Percentiles rank a stretch among this genome's conserved stretches.
These are phyloP conservation scores for Brenthis hecate DNA, from an alignment of 2,888 invertebrate genomes.

Conservation along the genomic window DNA sequence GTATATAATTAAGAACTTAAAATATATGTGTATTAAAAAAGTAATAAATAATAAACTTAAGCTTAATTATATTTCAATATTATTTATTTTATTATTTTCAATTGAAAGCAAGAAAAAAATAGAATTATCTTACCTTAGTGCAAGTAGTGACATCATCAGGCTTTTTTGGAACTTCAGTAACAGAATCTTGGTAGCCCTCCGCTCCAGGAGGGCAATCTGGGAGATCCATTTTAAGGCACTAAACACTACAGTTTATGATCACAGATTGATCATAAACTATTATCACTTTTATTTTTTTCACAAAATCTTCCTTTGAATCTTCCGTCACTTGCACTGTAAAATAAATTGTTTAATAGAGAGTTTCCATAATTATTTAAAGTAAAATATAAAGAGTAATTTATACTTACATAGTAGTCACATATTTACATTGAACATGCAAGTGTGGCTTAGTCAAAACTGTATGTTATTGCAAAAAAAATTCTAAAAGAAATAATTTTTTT, in stretches of 20 bases:
- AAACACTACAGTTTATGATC: conserved; percentile 75
- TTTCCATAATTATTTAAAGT: conserved; percentile 1
- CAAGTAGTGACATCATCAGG: conserved; percentile 47
- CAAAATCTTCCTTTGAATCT: conserved; percentile 27
- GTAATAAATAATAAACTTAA: too few relatives aligned
- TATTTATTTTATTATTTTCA: conserved; percentile 6
- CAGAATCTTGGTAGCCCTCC: conserved; percentile 75
- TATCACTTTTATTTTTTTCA: conserved; percentile 32
- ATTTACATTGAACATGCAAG: conserved; percentile 28
- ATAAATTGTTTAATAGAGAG: conserved; percentile 35
- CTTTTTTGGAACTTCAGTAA: conserved; percentile 68
- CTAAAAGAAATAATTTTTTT: neutral
- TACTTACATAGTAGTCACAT: conserved; percentile 56
- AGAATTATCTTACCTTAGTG: conserved; percentile 73
- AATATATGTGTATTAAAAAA: too few relatives aligned
- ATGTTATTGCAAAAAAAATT: neutral
- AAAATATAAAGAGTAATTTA: conserved; percentile 53
- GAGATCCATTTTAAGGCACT: conserved; percentile 75
- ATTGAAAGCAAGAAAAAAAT: conserved; percentile 17
- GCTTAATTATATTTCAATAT: neutral
- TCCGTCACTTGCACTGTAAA: conserved; percentile 43
- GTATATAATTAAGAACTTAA: too few relatives aligned
- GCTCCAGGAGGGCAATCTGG: conserved; percentile 77
- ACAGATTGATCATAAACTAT: conserved; percentile 64
- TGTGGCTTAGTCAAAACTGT: conserved; percentile 20